Conservation (phyloP, 2,113 vertebrate genomes). For the Lycaon pictus region DNA sequence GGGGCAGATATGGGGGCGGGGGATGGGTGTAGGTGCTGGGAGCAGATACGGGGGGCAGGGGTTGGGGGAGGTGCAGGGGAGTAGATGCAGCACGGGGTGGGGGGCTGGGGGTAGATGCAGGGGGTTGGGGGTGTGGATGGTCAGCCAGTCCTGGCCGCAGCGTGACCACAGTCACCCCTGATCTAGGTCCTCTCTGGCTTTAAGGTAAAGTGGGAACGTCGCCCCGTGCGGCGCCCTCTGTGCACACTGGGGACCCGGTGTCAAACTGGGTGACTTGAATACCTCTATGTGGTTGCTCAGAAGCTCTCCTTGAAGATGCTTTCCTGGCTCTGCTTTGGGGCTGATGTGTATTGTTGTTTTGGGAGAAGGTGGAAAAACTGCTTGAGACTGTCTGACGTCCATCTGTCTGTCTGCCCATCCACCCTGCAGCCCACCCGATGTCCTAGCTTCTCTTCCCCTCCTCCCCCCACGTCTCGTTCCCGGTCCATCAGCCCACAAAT, state of each 20-base stretch:
- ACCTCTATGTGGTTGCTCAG: fast-evolving
- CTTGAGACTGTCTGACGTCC: not conserved
- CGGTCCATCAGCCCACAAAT: fast-evolving
- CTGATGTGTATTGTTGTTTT: not conserved
- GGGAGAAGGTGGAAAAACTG: not conserved
- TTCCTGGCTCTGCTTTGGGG: not conserved
- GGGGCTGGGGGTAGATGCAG: no score
- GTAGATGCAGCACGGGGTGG: fast-evolving
- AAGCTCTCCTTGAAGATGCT: not conserved
- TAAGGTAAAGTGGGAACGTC: not conserved
- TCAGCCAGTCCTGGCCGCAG: not conserved
- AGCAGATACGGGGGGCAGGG: not conserved
- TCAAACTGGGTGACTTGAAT: not conserved
- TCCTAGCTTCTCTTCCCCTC: no score
- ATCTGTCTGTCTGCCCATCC: not conserved
- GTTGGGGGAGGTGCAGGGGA: no score
- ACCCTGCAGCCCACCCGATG: not conserved
- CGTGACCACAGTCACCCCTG: not conserved
- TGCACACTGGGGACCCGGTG: not conserved
- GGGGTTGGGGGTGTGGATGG: no score
- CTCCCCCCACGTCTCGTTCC: no score
- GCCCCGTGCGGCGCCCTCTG: fast-evolving
- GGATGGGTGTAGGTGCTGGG: no score
- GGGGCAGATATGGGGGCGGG: no score
- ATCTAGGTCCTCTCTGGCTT: not conserved